Base-by-base conservation (phyloP, 2,888 invertebrate genomes). In the Actias luna region DNA sequence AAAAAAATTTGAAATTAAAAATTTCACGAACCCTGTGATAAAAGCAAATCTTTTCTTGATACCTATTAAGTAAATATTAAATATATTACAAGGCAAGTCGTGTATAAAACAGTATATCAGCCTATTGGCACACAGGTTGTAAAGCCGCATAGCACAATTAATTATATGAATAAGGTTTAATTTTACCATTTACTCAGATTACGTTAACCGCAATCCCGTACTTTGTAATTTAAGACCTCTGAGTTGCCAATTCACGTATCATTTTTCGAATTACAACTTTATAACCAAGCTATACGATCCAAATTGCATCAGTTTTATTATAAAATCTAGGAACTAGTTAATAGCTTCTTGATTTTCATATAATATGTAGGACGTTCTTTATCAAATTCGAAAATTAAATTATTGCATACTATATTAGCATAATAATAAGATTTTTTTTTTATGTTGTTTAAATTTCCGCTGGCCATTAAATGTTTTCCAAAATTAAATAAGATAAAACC, bases 161-260 rank as follows among this genome's bases (percentile, higher is more conserved):
- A 29, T 55, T 29, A 42, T 62, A 57, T 62, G 39, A 62, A 58
- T 42, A 58, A 62, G 80, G 79, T 79, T 79, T 80, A 80, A 80
- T 80, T 83, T 83, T 79, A 80, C 75, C 72, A 77, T 79, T 82
- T 78, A 81, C 83, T 84, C 79, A 62, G 72, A 78, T 84, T 85
- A 84, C 84, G 74, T 61, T 46, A 82, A 85, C 83, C 84, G 73
- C 83, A 84, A 78, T 77, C 69, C 73, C 76, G 72, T 72, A 69
- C 72, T 76, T n/a, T 67, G 78, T 81, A 80, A 82, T 75, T 80
- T 75, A 76, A 83, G 71, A 70, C 72, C 74, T 69, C 69, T 69
- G 63, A 67, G 72, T 67, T 70, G 67, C 67, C 70, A 61, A 75
- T 66, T 68, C 59, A 59, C 52, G 58, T 62, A 60, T 16, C 31